Percentiles rank a stretch among this genome's conserved stretches.
Evolutionary conservation across 2,797 vertebrate genomes (phyloP).

Genomic region (Siniperca undulata): DNA sequence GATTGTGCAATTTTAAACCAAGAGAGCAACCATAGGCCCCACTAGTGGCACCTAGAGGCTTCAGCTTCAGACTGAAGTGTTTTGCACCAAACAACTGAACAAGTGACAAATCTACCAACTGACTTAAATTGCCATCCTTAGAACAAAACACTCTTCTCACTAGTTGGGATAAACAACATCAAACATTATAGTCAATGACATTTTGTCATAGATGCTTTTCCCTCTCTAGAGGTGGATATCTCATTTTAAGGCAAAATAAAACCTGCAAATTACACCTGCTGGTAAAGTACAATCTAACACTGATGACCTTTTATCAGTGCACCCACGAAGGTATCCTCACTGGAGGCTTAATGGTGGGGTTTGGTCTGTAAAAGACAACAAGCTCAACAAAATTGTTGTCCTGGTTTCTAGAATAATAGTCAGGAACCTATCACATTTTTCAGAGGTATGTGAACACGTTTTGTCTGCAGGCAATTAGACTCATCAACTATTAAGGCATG

Average conservation of each 20-base stretch:
- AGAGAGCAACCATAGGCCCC: background rate
- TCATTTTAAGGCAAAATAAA: conserved; percentile 24
- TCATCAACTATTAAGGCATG: background rate
- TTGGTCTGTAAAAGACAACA: conserved; percentile 22
- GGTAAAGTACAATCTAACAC: conserved; percentile 21
- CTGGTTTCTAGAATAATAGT: conserved; percentile 14
- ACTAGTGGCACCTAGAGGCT: background rate
- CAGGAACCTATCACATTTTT: conserved; percentile 13
- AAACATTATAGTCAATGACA: conserved; percentile 26
- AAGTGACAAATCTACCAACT: background rate
- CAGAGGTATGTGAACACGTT: background rate
- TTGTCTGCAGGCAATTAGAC: background rate
- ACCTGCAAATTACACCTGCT: conserved; percentile 49
- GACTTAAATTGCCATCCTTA: conserved; percentile 13
- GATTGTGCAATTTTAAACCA: background rate
- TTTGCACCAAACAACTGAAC: conserved; percentile 1
- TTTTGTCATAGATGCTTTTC: conserved; percentile 37
- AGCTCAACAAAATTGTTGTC: conserved; percentile 2
- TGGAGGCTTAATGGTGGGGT: conserved; percentile 8
- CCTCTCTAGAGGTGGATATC: conserved; percentile 12
- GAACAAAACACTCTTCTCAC: background rate
- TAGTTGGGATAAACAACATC: conserved; percentile 18
- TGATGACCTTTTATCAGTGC: conserved; percentile 46
- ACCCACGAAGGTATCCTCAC: background rate
- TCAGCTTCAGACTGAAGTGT: conserved; percentile 24